phyloP scores from a whole-genome alignment of 2,888 invertebrate species.

The Pogonocherus hispidulus region DNA sequence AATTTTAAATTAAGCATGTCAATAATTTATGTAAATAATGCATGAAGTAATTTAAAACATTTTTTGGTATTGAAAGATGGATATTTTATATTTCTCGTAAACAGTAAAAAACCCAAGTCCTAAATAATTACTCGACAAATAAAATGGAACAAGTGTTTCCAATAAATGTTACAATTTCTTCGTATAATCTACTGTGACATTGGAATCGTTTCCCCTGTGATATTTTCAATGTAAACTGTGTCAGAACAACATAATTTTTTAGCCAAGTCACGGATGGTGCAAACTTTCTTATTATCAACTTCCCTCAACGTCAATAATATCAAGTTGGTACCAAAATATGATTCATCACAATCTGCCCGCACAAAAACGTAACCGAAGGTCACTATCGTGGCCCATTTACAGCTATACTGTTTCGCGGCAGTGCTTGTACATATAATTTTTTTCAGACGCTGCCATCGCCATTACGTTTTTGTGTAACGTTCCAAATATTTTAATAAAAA shows the following conservation, averaged over 20 bases:
- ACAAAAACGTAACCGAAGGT: constrained; percentile 19
- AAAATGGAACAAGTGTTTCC: too few relatives aligned
- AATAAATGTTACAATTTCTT: background rate
- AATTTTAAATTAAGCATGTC: too few relatives aligned
- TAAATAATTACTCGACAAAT: background rate
- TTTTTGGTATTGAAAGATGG: too few relatives aligned
- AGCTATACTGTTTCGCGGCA: background rate
- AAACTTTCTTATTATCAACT: background rate
- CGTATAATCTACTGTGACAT: background rate
- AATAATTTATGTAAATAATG: too few relatives aligned
- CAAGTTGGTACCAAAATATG: constrained; percentile 12
- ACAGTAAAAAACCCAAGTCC: too few relatives aligned
- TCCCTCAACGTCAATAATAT: constrained; percentile 15
- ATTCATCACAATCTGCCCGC: constrained; percentile 17
- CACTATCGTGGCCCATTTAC: constrained; percentile 28
- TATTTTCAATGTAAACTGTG: background rate
- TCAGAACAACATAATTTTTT: background rate
- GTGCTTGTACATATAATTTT: constrained; percentile 1
- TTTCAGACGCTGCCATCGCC: background rate
- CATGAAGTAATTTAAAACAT: too few relatives aligned
- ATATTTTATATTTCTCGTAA: too few relatives aligned
- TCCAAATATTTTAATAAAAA: constrained; percentile 14
- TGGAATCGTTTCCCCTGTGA: background rate
- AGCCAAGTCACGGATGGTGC: background rate
- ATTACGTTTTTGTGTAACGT: constrained; percentile 15